Percentiles rank a stretch among this genome's conserved stretches.
Conservation (phyloP, 2,797 vertebrate species). For the Chloroceryle amazona region DNA sequence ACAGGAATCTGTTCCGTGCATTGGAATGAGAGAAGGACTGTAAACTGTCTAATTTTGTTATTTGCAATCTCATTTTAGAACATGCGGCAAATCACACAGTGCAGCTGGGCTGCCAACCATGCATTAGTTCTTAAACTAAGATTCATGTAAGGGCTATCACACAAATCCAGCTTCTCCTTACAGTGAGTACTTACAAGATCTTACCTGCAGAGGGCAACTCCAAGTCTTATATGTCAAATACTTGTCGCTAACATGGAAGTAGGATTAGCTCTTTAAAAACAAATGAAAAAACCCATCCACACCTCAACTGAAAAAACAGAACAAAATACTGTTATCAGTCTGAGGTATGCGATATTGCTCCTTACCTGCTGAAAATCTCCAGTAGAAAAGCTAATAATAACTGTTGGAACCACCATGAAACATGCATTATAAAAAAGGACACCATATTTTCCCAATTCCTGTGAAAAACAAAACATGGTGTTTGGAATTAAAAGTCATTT, state of each 20-base stretch:
- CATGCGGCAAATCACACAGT: background rate
- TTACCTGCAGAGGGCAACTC: background rate
- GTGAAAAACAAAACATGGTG: constrained; percentile 17
- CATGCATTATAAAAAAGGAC: constrained; percentile 94
- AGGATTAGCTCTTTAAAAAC: background rate
- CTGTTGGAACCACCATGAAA: constrained; percentile 89
- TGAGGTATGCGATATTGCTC: background rate
- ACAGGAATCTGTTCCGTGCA: background rate
- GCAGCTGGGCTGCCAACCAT: background rate
- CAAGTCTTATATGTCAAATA: background rate
- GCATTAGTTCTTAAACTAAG: background rate
- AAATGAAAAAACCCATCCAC: background rate
- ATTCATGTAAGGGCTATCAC: background rate
- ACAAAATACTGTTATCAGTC: background rate
- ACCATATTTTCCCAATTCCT: constrained; percentile 93
- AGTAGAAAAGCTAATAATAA: constrained; percentile 84
- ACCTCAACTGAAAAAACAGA: background rate
- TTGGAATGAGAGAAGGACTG: background rate
- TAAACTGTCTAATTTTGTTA: background rate
- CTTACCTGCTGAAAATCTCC: constrained; percentile 90
- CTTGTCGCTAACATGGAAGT: background rate
- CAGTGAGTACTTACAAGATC: background rate
- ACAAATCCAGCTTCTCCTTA: background rate
- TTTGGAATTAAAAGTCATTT: background rate
- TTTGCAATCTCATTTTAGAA: background rate